phyloP scores from a whole-genome alignment of 2,113 vertebrate genomes.

The Dasypus novemcinctus region DNA sequence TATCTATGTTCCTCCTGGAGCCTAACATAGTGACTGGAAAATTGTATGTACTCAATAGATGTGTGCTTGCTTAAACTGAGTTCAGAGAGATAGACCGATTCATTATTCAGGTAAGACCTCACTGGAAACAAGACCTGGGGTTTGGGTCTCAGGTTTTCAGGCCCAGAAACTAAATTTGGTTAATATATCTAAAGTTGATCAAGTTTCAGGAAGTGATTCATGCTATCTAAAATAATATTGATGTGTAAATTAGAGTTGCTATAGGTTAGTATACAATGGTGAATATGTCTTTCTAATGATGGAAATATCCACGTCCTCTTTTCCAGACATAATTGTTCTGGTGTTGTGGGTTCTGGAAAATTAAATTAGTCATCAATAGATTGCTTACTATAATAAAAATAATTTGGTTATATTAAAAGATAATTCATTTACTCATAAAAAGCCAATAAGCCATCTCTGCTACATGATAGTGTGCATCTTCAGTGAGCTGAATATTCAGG shows the following conservation, averaged over 20 bases:
- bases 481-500: background rate
- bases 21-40: background rate
- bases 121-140: background rate
- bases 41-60: background rate
- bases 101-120: background rate
- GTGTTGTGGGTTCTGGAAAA: background rate
- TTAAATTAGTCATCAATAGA: background rate
- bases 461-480: background rate
- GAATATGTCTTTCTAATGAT: background rate
- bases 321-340: background rate
- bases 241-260: background rate
- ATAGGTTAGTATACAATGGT: background rate
- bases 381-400: background rate
- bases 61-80: background rate
- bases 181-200: background rate
- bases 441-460: background rate
- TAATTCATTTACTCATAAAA: background rate
- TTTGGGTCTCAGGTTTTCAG: background rate
- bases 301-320: background rate
- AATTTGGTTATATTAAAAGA: background rate
- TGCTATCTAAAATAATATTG: background rate
- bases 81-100: background rate
- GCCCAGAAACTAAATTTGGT: background rate
- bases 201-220: background rate
- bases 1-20: background rate